Conservation (phyloP, 2,113 vertebrate genomes). For the Gorsachius goisagi region DNA sequence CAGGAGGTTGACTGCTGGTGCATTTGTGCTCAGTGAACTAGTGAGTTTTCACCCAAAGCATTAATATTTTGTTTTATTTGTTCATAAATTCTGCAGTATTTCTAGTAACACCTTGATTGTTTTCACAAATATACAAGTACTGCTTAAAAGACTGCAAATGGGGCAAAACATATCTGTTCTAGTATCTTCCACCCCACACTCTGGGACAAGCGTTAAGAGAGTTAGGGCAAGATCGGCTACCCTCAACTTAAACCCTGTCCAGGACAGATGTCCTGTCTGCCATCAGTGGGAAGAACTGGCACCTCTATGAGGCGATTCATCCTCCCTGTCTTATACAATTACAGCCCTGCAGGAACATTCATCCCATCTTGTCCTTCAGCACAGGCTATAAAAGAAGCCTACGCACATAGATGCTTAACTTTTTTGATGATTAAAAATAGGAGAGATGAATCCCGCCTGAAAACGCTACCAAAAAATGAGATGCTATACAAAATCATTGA, state of each 20-base stretch:
- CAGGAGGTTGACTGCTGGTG: background rate
- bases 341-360: background rate
- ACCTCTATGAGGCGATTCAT: background rate
- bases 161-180: background rate
- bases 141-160: background rate
- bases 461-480: background rate
- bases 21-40: background rate
- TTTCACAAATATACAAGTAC: background rate
- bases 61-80: background rate
- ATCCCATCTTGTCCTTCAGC: background rate
- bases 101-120: background rate
- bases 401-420: background rate
- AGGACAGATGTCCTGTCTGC: background rate
- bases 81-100: background rate
- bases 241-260: background rate
- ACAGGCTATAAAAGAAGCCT: background rate
- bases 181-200: background rate
- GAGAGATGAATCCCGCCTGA: background rate
- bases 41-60: background rate
- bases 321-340: background rate
- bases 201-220: background rate
- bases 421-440: slow-evolving; percentile 5
- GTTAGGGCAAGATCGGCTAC: background rate
- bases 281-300: background rate
- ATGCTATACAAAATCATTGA: background rate